A percentile compares a stretch with the other conserved stretches of the same genome.
These are phyloP conservation scores for Sesia bembeciformis DNA, from an alignment of 2,888 invertebrate species.

Conservation along the genomic window DNA sequence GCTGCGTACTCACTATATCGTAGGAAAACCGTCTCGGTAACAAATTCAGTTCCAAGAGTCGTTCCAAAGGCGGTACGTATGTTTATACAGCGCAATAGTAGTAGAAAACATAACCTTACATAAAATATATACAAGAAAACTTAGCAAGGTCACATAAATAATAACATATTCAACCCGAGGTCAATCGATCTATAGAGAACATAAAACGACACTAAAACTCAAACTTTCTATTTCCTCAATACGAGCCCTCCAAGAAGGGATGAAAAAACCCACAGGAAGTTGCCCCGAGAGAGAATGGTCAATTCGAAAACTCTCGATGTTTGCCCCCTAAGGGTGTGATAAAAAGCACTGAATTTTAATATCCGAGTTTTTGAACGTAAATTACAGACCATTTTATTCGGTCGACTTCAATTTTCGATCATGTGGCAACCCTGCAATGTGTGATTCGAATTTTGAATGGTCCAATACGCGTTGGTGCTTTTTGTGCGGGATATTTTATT, in stretches of 20 bases:
- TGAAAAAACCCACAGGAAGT: not conserved
- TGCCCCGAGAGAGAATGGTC: not conserved
- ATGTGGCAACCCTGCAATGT: slow-evolving; percentile 8
- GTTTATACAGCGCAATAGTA: too few relatives aligned
- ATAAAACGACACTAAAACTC: not conserved
- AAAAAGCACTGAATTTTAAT: slow-evolving; percentile 1
- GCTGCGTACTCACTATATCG: too few relatives aligned
- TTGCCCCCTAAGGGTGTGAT: not conserved
- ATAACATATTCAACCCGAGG: not conserved
- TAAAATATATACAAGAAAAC: not conserved
- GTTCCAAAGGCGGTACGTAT: too few relatives aligned
- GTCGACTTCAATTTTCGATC: slow-evolving; percentile 12
- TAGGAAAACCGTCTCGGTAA: too few relatives aligned
- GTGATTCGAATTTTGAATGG: slow-evolving; percentile 3
- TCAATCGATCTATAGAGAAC: not conserved
- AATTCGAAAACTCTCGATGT: not conserved
- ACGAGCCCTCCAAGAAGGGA: not conserved
- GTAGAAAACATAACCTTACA: not conserved
- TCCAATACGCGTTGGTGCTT: not conserved
- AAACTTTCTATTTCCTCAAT: not conserved
- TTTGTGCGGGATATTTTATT: not conserved
- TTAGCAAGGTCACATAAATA: not conserved
- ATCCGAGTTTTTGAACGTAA: not conserved
- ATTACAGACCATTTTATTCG: not conserved
- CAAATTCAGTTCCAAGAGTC: too few relatives aligned